Evolutionary conservation across 2,113 vertebrate species (phyloP).

Genomic region (Vicugna pacos): DNA sequence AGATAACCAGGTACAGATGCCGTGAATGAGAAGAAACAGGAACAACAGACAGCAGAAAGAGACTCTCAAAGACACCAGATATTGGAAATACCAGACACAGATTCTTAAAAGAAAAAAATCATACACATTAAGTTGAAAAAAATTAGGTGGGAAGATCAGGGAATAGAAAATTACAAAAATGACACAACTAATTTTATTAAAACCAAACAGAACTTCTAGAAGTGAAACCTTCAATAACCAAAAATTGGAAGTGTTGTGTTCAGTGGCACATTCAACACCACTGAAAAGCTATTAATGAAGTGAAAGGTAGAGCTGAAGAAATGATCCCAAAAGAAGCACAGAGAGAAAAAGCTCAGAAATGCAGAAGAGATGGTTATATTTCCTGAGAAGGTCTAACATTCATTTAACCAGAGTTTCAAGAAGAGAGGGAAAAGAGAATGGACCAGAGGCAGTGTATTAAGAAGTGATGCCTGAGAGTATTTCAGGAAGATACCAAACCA

Average conservation of each 20-base stretch:
- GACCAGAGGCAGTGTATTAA: not conserved
- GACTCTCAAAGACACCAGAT: not conserved
- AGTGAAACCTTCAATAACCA: not conserved
- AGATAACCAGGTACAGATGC: not conserved
- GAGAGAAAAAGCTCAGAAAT: not conserved
- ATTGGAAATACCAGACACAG: not conserved
- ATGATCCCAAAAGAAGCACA: not conserved
- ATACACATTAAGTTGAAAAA: not conserved
- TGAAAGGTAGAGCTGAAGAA: not conserved
- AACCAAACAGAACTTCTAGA: not conserved
- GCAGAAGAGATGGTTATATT: not conserved
- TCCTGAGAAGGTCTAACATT: not conserved
- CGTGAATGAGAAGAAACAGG: not conserved
- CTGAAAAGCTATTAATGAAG: not conserved
- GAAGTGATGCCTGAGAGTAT: not conserved
- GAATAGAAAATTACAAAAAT: conserved; percentile 4
- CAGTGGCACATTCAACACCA: not conserved
- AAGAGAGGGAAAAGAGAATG: not conserved
- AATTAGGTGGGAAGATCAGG: not conserved
- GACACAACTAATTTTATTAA: not conserved
- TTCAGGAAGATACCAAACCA: not conserved
- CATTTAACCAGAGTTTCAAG: not conserved
- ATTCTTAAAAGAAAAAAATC: not conserved
- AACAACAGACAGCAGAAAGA: not conserved
- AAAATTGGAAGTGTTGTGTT: not conserved